Percentiles rank a stretch among this genome's conserved stretches.
These are phyloP conservation scores for Calidris pygmaea DNA, from an alignment of 2,113 vertebrate genomes.

Conservation along the genomic window DNA sequence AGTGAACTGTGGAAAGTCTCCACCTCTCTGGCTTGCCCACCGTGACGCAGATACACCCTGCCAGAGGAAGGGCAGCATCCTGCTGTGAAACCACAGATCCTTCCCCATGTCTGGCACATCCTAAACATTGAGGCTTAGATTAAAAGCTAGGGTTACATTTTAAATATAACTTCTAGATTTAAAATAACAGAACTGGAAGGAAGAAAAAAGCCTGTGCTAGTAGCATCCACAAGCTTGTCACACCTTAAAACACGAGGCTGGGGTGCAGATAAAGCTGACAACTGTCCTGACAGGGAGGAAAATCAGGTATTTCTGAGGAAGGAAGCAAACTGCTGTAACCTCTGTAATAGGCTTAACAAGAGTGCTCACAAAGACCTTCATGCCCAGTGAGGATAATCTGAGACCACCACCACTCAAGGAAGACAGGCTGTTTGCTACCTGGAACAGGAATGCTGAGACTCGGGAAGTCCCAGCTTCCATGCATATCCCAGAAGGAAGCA, in stretches of 20 bases:
- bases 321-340: neutral
- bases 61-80: slow-evolving; percentile 52
- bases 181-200: neutral
- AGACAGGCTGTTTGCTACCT: neutral
- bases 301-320: neutral
- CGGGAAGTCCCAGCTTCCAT: neutral
- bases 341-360: neutral
- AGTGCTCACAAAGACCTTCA: neutral
- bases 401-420: accelerated
- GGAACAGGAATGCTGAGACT: neutral
- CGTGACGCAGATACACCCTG: neutral
- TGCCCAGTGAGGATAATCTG: neutral
- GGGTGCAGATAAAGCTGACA: neutral
- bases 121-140: neutral
- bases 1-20: neutral
- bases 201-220: neutral
- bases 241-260: neutral
- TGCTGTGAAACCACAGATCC: slow-evolving; percentile 50
- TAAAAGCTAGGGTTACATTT: slow-evolving; percentile 31
- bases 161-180: slow-evolving; percentile 14
- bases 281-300: neutral
- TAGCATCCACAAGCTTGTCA: neutral
- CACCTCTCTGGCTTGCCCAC: slow-evolving; percentile 10
- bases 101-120: slow-evolving; percentile 12
- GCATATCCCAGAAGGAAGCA: neutral